Evolutionary conservation across 2,797 vertebrate species (phyloP).

Genomic region (Mycteria americana): DNA sequence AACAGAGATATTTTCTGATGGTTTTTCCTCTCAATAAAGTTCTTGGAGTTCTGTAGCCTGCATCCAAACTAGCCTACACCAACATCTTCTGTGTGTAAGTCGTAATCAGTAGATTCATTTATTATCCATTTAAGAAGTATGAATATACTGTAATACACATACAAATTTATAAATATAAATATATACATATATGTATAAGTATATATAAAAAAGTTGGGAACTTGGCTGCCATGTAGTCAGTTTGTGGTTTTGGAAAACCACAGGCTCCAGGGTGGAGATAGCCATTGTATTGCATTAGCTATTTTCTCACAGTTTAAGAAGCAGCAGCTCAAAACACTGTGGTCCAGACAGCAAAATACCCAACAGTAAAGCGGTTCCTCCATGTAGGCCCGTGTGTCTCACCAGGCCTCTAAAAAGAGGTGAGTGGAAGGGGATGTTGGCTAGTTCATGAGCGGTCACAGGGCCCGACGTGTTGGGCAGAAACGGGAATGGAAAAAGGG

Average conservation of each 20-base stretch:
- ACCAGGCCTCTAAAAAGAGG: neutral
- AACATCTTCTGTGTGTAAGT: neutral
- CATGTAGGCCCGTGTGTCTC: neutral
- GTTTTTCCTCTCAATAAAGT: neutral
- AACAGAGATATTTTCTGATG: neutral
- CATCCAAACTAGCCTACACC: neutral
- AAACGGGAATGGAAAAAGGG: neutral
- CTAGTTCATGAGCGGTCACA: neutral
- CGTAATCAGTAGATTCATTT: neutral
- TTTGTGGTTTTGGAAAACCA: slow-evolving; percentile 28
- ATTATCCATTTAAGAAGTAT: neutral
- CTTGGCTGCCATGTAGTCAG: neutral
- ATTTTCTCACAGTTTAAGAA: neutral
- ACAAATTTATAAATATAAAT: neutral
- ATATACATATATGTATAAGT: neutral
- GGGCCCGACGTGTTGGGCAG: neutral
- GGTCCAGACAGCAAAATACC: neutral
- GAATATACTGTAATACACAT: neutral
- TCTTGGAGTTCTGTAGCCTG: neutral
- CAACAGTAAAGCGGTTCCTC: neutral
- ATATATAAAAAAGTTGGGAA: neutral
- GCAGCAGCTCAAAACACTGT: neutral
- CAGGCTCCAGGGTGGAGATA: slow-evolving; percentile 4
- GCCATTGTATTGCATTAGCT: neutral
- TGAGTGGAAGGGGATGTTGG: neutral